Evolutionary conservation across 2,888 invertebrate species (phyloP), one percentile per base, ranked within the genome.

Genomic region (Yponomeuta sedellus): DNA sequence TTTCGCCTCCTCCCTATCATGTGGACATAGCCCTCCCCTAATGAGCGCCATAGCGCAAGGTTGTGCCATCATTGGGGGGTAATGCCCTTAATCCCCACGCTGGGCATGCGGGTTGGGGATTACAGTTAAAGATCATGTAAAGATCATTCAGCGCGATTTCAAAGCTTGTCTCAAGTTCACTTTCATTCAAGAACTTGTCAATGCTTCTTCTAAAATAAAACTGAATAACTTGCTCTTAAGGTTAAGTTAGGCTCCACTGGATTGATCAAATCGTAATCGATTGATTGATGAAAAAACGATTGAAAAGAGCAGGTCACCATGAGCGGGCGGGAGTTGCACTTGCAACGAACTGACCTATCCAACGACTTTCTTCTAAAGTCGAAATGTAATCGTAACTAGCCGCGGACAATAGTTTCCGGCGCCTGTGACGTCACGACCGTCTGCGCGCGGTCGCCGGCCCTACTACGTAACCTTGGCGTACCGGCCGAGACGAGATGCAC

Each of bases 331-430:
- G 28, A 28, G 61, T 16, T 61, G 25, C n/a, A 61, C 28, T 16
- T 39, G 39, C 40, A 44, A 39, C 70, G 76, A 74, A 82, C 90
- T 90, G 89, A 90, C 90, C 90, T 89, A 88, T 79, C 79, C 76
- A 82, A 90, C 83, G 82, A 88, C 90, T 91, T 88, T 90, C 89
- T 87, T 90, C 86, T 88, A 88, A 88, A 88, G 81, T 88, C 87
- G 87, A 89, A 90, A 86, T 87, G 86, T 88, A 83, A 88, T 88
- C 86, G 88, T 89, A 86, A 85, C 88, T 90, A 89, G 85, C 87
- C 75, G 82, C 87, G 86, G 85, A 82, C 82, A 80, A 81, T 82
- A 84, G 86, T 86, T 88, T 90, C 90, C 89, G 89, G 88, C 89
- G 90, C 88, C 89, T 82, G 88, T 91, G 89, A 90, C 91, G 90